phyloP scores from a whole-genome alignment of 2,797 vertebrate species.

The Alectoris magna region DNA sequence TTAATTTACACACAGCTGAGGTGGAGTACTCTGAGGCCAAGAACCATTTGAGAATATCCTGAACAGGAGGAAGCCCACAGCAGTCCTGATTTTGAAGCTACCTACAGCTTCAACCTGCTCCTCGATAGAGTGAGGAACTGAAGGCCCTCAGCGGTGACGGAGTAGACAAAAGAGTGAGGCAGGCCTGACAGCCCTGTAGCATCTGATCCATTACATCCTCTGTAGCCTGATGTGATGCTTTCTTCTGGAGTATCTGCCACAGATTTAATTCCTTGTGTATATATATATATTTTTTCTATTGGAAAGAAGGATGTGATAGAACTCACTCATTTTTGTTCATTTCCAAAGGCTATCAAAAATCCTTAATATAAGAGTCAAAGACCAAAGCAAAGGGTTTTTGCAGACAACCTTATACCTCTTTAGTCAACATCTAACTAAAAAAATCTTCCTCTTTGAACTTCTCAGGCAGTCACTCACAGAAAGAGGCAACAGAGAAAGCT shows the following conservation, averaged over 20 bases:
- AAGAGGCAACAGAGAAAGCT: not conserved
- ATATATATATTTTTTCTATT: not conserved
- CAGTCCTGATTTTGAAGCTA: not conserved
- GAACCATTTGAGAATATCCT: not conserved
- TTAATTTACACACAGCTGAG: not conserved
- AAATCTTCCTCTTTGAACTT: not conserved
- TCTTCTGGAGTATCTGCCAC: accelerated
- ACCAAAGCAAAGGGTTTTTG: not conserved
- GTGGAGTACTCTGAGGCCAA: not conserved
- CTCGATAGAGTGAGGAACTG: not conserved
- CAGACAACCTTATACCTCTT: not conserved
- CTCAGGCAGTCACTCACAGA: not conserved
- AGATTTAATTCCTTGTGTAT: not conserved
- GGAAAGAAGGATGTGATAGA: not conserved
- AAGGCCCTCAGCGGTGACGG: not conserved
- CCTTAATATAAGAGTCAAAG: not conserved
- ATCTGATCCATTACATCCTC: not conserved
- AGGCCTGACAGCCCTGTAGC: not conserved
- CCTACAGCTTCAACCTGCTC: not conserved
- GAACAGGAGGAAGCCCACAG: not conserved
- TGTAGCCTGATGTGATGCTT: not conserved
- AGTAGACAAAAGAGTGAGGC: not conserved
- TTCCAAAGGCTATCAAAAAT: not conserved
- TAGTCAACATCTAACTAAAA: not conserved
- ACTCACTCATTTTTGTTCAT: not conserved